Evolutionary conservation across 53 echinoderm and acorn worm genomes (phyloP), one percentile per base, ranked within the genome.

Genomic region (Echinarachnius parma): DNA sequence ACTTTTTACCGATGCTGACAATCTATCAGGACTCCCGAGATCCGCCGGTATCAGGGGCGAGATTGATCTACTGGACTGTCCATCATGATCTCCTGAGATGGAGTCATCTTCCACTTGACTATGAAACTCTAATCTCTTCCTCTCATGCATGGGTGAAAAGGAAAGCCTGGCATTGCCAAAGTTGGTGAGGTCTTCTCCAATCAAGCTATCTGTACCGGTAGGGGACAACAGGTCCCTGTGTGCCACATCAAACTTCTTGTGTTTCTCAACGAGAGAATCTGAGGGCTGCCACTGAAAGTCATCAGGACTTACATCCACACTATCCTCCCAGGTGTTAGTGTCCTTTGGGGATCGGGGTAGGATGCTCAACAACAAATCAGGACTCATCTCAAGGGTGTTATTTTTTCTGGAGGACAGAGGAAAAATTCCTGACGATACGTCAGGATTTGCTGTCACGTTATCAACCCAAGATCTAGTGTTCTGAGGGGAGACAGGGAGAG

Each of bases 141-240:
- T 52, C 29, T 15, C 52, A 0, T 52, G 50, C 52, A 68, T 22
- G 21, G 68, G 68, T 1, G 68, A 68, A 24, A 68, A 68, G 28
- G 68, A 68, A 4, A 68, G 68, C 30, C 68, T 68, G 50, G 33
- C 68, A 24, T 49, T 68, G 19, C 68, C 68, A 34, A 68, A 68
- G 50, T 49, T 18, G 4, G 50, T 49, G 2, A 24, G 32, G 8
- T 20, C 13, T 21, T 20, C 68, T 31, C 7, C 35, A 20, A 68
- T 68, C 4, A 68, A 22, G 39, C 74, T 57, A 39, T 26, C 56
- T 5, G 44, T 72, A 27, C 56, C 57, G 21, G 74, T 44, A 1
- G 74, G 74, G 14, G 74, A 72, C 35, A 72, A 18, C 14, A 68
- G 26, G 34, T 68, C 68, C 52, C 23, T 49, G 23, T 68, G 68